phyloP scores from a whole-genome alignment of 1,140 invertebrate species.

The Drosophila kohkoa region DNA sequence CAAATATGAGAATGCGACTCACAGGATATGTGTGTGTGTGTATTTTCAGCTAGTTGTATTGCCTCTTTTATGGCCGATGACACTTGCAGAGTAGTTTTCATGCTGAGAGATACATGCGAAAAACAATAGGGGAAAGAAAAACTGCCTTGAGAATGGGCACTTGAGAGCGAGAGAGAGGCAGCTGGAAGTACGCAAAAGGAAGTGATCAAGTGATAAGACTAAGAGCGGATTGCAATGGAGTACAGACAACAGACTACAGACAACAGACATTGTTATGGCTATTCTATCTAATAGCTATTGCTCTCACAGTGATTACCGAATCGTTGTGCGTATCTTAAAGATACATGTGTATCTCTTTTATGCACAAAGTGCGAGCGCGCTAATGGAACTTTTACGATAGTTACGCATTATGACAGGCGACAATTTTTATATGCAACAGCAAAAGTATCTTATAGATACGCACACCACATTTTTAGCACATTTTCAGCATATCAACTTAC shows the following conservation, averaged over 20 bases:
- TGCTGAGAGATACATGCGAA: too few species aligned
- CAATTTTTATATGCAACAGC: conserved; percentile 68
- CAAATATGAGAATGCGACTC: conserved; percentile 19
- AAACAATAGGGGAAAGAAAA: too few species aligned
- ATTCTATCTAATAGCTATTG: conserved; percentile 1
- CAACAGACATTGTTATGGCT: not conserved
- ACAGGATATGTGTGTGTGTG: conserved; percentile 14
- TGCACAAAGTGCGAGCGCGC: conserved; percentile 33
- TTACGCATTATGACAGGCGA: conserved; percentile 50
- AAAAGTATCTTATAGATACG: conserved; percentile 33
- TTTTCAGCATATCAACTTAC: conserved; percentile 77
- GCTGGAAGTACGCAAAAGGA: not conserved
- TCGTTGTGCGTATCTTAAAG: conserved; percentile 38
- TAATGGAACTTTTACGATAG: conserved; percentile 81
- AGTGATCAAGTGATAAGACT: conserved; percentile 40
- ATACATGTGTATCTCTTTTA: conserved; percentile 32
- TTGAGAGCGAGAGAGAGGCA: conserved; percentile 1
- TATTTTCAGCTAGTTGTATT: conserved; percentile 16
- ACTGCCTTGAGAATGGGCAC: conserved; percentile 12
- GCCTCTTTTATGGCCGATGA: conserved; percentile 37
- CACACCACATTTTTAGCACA: conserved; percentile 76
- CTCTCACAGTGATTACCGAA: conserved; percentile 13
- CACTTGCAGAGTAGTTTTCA: conserved; percentile 41
- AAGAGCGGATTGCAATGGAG: conserved; percentile 5
- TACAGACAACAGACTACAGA: too few species aligned